phyloP scores from a whole-genome alignment of 2,888 invertebrate genomes.

The Andricus quercusramuli region DNA sequence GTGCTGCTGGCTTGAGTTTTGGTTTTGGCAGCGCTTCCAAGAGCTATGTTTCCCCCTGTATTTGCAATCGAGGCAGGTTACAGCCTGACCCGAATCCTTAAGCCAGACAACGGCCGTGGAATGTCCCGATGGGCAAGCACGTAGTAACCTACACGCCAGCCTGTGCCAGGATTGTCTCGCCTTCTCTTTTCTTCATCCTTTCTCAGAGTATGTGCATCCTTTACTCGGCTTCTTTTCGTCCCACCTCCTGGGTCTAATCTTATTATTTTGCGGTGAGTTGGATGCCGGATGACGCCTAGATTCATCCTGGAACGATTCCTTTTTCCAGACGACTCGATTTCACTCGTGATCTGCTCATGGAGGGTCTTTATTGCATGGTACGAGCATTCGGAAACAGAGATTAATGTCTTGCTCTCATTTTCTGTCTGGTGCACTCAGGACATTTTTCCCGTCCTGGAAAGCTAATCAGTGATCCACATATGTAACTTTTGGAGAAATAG shows the following conservation, averaged over 20 bases:
- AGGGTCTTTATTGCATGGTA: conserved; percentile 21
- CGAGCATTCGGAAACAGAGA: conserved; percentile 2
- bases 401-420: conserved; percentile 6
- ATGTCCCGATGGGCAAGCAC: conserved; percentile 68
- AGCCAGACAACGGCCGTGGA: conserved; percentile 68
- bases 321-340: conserved; percentile 20
- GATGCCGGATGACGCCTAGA: conserved; percentile 5
- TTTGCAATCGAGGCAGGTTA: conserved; percentile 74
- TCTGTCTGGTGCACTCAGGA: neutral
- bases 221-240: conserved; percentile 46
- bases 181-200: conserved; percentile 52
- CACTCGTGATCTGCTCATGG: conserved; percentile 21
- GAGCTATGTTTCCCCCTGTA: conserved; percentile 68
- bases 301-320: conserved; percentile 11
- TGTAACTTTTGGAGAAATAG: no score
- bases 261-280: conserved; percentile 34
- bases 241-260: conserved; percentile 23
- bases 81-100: conserved; percentile 74
- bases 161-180: conserved; percentile 63
- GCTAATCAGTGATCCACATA: no score
- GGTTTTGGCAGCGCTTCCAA: conserved; percentile 72
- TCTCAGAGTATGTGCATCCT: conserved; percentile 44
- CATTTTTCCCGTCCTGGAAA: neutral
- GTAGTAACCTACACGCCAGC: conserved; percentile 70
- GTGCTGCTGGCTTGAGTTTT: conserved; percentile 69